phyloP scores from a whole-genome alignment of 2,113 vertebrate genomes.

The Piprites chloris region DNA sequence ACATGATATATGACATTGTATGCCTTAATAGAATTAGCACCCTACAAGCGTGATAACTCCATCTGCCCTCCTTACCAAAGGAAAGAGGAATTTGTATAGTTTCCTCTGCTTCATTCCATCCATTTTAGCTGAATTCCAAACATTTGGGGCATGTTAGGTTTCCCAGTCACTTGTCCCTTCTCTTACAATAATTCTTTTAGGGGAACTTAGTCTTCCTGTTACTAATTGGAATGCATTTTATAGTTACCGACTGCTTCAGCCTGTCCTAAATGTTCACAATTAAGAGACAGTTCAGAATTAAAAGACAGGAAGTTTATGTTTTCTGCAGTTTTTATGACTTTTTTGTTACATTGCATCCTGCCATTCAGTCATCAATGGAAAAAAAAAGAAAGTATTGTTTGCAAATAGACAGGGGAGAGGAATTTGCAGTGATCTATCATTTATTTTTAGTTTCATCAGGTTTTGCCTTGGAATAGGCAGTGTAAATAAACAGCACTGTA shows the following conservation, averaged over 20 bases:
- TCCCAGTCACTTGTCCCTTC: neutral
- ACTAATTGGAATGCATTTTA: neutral
- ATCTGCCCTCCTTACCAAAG: neutral
- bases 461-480: neutral
- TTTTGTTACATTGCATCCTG: constrained; percentile 13
- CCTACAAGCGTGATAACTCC: neutral
- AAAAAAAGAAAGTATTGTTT: neutral
- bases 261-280: neutral
- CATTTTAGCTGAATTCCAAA: neutral
- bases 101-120: neutral
- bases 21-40: neutral
- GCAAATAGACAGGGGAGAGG: neutral
- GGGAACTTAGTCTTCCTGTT: neutral
- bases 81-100: neutral
- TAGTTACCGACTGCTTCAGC: neutral
- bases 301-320: neutral
- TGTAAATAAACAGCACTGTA: neutral
- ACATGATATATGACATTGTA: neutral
- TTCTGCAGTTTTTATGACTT: neutral
- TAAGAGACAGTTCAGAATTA: neutral
- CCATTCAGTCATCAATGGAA: neutral
- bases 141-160: neutral
- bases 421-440: neutral
- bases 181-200: neutral
- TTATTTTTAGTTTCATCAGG: neutral